These are phyloP conservation scores for Progne subis DNA, from an alignment of 2,113 vertebrate genomes.

Conservation along the genomic window DNA sequence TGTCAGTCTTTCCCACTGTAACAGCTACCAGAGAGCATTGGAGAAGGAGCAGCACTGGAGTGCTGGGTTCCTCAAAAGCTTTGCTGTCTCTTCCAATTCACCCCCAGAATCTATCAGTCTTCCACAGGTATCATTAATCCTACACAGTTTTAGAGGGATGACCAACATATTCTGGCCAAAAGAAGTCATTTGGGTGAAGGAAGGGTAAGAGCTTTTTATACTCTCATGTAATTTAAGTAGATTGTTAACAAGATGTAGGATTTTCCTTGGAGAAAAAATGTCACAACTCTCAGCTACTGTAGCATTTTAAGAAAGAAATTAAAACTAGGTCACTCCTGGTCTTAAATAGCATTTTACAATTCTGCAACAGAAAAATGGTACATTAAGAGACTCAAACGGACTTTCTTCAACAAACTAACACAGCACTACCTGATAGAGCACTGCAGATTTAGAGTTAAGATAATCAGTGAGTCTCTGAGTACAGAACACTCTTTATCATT, in stretches of 20 bases:
- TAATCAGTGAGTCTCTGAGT: neutral
- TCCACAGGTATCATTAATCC: neutral
- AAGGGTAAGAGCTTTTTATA: neutral
- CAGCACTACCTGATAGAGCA: neutral
- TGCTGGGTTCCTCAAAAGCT: neutral
- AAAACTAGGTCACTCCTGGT: neutral
- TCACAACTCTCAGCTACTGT: neutral
- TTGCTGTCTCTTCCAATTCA: neutral
- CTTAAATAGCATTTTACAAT: neutral
- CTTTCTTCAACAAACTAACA: neutral
- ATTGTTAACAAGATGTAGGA: neutral
- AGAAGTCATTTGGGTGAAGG: neutral
- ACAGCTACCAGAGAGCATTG: neutral
- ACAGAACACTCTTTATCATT: neutral
- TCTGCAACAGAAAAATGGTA: neutral
- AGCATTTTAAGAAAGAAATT: neutral
- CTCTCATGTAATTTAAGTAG: neutral
- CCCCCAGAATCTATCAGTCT: neutral
- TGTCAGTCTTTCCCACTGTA: neutral
- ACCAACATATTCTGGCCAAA: neutral
- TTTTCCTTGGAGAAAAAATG: neutral
- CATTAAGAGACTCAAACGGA: neutral
- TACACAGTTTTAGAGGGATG: neutral
- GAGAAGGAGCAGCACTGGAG: neutral
- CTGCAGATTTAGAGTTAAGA: neutral